These are phyloP conservation scores for Phorcus lineatus DNA, from an alignment of 2,888 invertebrate species.

Conservation along the genomic window DNA sequence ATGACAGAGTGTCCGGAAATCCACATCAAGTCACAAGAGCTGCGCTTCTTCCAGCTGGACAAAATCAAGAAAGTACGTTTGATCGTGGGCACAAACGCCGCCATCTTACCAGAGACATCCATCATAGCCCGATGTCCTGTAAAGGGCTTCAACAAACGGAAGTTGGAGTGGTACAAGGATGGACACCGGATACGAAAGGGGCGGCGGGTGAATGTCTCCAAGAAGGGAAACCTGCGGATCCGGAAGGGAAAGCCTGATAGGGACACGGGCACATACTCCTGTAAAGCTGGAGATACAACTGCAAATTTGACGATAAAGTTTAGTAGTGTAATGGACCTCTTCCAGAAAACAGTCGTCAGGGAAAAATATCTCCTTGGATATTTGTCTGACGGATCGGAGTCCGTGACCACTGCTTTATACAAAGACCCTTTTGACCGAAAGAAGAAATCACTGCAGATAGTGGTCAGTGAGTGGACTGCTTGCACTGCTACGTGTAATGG, in stretches of 20 bases:
- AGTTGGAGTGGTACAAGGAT: conserved; percentile 67
- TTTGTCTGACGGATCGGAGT: conserved; percentile 35
- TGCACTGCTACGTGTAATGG: conserved; percentile 66
- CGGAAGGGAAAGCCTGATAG: conserved; percentile 52
- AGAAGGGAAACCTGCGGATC: conserved; percentile 59
- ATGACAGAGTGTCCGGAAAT: conserved; percentile 55
- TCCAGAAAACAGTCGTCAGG: conserved; percentile 56
- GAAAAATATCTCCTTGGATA: conserved; percentile 50
- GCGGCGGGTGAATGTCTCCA: conserved; percentile 45
- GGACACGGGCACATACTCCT: conserved; percentile 67
- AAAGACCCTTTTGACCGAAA: conserved; percentile 62
- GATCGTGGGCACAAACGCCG: conserved; percentile 64
- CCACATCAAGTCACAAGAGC: conserved; percentile 54
- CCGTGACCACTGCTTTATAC: conserved; percentile 37
- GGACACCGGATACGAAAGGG: conserved; percentile 48
- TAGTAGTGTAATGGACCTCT: conserved; percentile 54
- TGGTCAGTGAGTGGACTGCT: conserved; percentile 58
- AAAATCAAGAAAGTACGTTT: conserved; percentile 59
- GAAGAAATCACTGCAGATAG: conserved; percentile 52
- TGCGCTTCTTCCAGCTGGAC: conserved; percentile 63
- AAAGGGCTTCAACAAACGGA: conserved; percentile 57
- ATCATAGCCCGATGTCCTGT: conserved; percentile 67
- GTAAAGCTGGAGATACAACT: conserved; percentile 57
- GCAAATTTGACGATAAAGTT: conserved; percentile 61
- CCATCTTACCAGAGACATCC: conserved; percentile 65